Evolutionary conservation across 2,797 vertebrate species (phyloP), one percentile per base, ranked within the genome.

Genomic region (Threskiornis aethiopicus): DNA sequence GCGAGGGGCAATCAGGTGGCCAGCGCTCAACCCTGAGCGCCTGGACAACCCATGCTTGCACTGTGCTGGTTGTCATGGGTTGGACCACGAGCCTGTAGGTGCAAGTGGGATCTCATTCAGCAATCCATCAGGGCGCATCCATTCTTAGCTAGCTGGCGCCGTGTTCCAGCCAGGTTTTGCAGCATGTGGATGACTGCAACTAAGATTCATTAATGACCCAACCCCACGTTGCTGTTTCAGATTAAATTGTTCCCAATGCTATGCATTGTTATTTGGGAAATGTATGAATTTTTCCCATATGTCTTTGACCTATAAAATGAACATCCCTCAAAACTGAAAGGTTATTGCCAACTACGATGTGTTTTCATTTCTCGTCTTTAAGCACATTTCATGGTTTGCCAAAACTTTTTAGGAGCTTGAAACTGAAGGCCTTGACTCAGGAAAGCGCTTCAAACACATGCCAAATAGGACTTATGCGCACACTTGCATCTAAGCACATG

Each of bases 371-470:
- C 85, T 96, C 14, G 5, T 54, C 91, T 94, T 94, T 73, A 83
- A 95, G 95, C 64, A 57, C 90, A 89, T 89, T 89, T 95, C 89
- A 78, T 51, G 91, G 69, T 44, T 78, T 95, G 90, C 95, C 96
- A 97, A 62, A 88, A 59, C 47, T 35, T 89, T 96, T 92, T 57
- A 84, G 93, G 89, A 94, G 78, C 66, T 47, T 93, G 55, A 96
- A 92, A 90, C 67, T 44, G 81, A 62, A 95, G 80, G 84, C 73
- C 81, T 78, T 22, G 19, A n/a, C 80, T 92, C 84, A 87, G 86
- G 80, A 82, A 92, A 96, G 89, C 4, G 1, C 57, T 92, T 58
- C 87, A 84, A 90, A 76, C 41, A 22, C 0, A 3, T 89, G 93
- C 95, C 93, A 94, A 85, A 65, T 31, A 35, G 83, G 65, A 90